These are phyloP conservation scores for Rhabditophanes sp. DNA, from an alignment of 2,888 invertebrate species.

Conservation along the genomic window DNA sequence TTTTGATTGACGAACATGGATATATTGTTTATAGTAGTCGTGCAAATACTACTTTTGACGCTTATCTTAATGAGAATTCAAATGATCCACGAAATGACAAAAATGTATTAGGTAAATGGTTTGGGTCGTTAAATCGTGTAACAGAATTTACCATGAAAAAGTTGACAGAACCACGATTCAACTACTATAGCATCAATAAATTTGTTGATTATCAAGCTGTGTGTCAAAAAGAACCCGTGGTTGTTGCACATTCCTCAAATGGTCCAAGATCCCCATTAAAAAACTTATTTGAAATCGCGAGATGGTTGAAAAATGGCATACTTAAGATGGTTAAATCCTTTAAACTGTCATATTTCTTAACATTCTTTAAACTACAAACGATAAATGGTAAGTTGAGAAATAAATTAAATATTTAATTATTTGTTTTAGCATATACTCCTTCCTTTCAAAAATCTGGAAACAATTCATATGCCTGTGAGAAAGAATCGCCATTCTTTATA, in stretches of 20 bases:
- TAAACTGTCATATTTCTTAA: too few relatives aligned
- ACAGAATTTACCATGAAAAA: slow-evolving; percentile 37
- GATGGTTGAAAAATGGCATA: too few relatives aligned
- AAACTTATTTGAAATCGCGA: too few relatives aligned
- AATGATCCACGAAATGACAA: slow-evolving; percentile 7
- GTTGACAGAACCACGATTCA: slow-evolving; percentile 31
- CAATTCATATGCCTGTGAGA: slow-evolving; percentile 31
- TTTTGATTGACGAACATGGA: slow-evolving; percentile 39
- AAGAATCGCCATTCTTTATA: slow-evolving; percentile 28
- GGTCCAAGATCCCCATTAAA: too few relatives aligned
- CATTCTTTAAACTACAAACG: too few relatives aligned
- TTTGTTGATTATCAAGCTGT: slow-evolving; percentile 35
- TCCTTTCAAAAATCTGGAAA: slow-evolving; percentile 26
- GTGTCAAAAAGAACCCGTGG: slow-evolving; percentile 18
- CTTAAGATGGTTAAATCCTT: too few relatives aligned
- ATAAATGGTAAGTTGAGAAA: too few relatives aligned
- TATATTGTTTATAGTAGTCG: slow-evolving; percentile 37
- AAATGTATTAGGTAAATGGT: slow-evolving; percentile 23
- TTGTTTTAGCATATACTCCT: slow-evolving; percentile 22
- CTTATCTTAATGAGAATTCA: slow-evolving; percentile 13
- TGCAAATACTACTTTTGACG: slow-evolving; percentile 18
- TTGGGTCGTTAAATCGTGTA: slow-evolving; percentile 35
- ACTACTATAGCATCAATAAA: slow-evolving; percentile 18
- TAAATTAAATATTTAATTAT: not conserved
- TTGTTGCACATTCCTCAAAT: slow-evolving; percentile 11